A percentile compares a stretch with the other conserved stretches of the same genome.
phyloP scores from a whole-genome alignment of 2,797 vertebrate species.

The Hapalemur alaotrensis region DNA sequence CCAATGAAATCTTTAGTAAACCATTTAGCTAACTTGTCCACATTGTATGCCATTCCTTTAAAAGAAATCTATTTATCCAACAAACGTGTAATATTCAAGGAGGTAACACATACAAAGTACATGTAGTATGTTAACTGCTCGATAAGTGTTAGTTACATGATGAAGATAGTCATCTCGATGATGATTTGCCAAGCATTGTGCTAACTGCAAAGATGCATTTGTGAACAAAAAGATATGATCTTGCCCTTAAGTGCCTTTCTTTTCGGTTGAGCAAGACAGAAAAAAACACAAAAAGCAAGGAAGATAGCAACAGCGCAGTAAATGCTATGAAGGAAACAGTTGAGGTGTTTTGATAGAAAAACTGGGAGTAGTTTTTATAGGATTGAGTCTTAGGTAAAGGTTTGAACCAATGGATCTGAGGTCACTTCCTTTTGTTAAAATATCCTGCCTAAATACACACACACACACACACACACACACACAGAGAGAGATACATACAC shows the following conservation, averaged over 20 bases:
- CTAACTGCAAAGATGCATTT: not conserved
- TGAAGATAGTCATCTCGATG: not conserved
- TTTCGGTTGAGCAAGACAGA: not conserved
- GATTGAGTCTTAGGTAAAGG: not conserved
- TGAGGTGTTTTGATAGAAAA: not conserved
- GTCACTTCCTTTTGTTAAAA: not conserved
- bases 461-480: not conserved
- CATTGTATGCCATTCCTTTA: not conserved
- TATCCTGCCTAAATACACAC: not conserved
- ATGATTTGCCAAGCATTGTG: not conserved
- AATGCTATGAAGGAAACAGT: not conserved
- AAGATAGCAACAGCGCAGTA: not conserved
- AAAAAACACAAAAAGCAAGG: not conserved
- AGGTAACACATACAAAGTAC: not conserved
- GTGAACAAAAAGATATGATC: not conserved
- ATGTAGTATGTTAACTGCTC: not conserved
- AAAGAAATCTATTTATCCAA: conserved; percentile 6
- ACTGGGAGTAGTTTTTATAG: not conserved
- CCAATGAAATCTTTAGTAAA: not conserved
- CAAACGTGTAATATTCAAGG: not conserved
- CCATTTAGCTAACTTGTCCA: not conserved
- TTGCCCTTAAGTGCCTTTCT: not conserved
- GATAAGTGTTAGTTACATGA: not conserved
- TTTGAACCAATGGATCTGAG: not conserved
- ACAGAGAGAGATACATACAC: not conserved